These are phyloP conservation scores for Cyprinodon brontotheroides DNA, from an alignment of 2,113 vertebrate species.

Conservation along the genomic window DNA sequence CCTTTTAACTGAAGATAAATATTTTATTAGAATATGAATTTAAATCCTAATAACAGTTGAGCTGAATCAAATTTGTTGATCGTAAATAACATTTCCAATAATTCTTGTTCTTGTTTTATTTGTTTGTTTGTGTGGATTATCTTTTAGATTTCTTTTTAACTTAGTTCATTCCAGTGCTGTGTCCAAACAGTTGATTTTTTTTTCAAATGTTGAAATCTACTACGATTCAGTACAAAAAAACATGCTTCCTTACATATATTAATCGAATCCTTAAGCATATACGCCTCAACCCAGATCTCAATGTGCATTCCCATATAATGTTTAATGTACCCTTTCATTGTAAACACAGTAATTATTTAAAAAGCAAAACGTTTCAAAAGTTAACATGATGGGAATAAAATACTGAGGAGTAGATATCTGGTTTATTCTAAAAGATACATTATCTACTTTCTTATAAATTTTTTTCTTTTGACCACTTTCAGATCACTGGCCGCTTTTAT, in stretches of 20 bases:
- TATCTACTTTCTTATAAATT: not conserved
- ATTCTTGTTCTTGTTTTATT: no score
- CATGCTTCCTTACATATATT: no score
- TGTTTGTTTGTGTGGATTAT: no score
- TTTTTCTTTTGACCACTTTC: conserved; percentile 9
- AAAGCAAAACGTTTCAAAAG: conserved; percentile 1
- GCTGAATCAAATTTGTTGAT: no score
- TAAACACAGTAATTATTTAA: not conserved
- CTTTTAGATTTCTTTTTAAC: not conserved
- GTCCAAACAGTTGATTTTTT: not conserved
- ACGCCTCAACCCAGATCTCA: not conserved
- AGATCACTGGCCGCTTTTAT: conserved; percentile 15
- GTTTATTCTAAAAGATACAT: not conserved
- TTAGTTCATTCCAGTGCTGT: not conserved
- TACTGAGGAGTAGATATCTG: conserved; percentile 16
- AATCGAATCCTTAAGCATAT: not conserved
- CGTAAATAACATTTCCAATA: no score
- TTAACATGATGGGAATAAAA: conserved; percentile 1
- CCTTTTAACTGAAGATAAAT: no score
- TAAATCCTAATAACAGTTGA: no score
- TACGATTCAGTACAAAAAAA: no score
- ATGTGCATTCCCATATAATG: not conserved
- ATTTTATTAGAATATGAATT: no score
- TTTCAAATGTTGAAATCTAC: not conserved
- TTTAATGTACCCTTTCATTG: conserved; percentile 13